Evolutionary conservation across 2,797 vertebrate species (phyloP).

Genomic region (Thripadectes ignobilis): DNA sequence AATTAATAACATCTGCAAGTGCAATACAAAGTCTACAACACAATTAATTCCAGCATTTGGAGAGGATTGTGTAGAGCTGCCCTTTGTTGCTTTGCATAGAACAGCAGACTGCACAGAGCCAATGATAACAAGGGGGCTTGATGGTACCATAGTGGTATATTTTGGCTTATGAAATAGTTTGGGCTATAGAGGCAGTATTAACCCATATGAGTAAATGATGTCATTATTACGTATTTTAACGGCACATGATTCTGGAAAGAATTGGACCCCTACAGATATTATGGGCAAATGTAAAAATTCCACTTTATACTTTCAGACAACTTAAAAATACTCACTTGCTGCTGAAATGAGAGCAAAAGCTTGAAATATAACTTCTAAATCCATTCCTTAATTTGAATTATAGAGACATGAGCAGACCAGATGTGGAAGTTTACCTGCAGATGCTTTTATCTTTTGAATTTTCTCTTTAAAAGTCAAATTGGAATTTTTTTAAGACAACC

Average conservation of each 20-base stretch:
- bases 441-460: conserved; percentile 30
- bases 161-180: background rate
- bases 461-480: background rate
- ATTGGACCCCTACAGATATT: background rate
- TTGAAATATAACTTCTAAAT: background rate
- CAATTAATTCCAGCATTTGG: conserved; percentile 32
- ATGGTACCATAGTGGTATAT: background rate
- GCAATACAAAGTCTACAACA: conserved; percentile 7
- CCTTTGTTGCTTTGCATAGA: background rate
- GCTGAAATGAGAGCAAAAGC: background rate
- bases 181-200: background rate
- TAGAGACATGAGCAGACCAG: background rate
- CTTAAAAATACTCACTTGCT: background rate
- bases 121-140: background rate
- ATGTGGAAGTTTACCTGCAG: background rate
- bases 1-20: conserved; percentile 63
- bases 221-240: background rate
- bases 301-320: background rate
- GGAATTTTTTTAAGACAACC: background rate
- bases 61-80: background rate
- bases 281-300: background rate
- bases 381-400: background rate
- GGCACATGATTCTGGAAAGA: background rate
- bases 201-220: background rate
- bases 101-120: background rate